Evolutionary conservation across 92 coral and sea anemone genomes (phyloP).

Genomic region (Chrysogorgia sp.): DNA sequence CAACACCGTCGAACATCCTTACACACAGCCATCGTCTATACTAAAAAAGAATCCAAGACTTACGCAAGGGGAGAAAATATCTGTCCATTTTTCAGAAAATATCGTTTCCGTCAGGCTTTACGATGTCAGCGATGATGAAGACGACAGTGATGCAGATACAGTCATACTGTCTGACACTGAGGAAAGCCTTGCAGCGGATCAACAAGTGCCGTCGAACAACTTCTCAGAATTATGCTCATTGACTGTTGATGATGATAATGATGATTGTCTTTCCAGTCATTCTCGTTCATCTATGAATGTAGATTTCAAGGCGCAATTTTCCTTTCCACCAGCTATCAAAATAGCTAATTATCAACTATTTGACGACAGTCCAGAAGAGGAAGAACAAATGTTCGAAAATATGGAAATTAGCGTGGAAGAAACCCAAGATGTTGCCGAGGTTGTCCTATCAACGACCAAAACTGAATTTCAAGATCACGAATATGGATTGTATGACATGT

Average conservation of each 20-base stretch:
- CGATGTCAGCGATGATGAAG: conserved; percentile 29
- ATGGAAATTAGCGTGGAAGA: not conserved
- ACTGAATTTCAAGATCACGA: not conserved
- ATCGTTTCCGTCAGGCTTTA: conserved; percentile 30
- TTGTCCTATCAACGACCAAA: not conserved
- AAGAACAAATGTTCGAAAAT: not conserved
- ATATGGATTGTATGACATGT: not conserved
- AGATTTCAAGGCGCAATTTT: conserved; percentile 18
- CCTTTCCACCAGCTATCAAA: conserved; percentile 36
- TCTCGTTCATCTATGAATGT: not conserved
- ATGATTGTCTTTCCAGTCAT: not conserved
- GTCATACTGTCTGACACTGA: conserved; percentile 26
- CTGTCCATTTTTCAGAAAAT: conserved; percentile 33
- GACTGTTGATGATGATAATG: not conserved
- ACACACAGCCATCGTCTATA: not conserved
- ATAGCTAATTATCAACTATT: not conserved
- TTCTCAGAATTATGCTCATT: not conserved
- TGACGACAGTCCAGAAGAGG: not conserved
- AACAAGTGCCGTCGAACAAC: conserved; percentile 15
- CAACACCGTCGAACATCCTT: not conserved
- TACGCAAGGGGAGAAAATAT: not conserved
- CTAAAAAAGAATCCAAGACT: not conserved
- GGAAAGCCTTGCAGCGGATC: conserved; percentile 5
- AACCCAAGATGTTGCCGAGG: not conserved
- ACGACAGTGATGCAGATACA: conserved; percentile 28